Conservation (phyloP, 2,888 invertebrate genomes). For the Ametastegia equiseti region DNA sequence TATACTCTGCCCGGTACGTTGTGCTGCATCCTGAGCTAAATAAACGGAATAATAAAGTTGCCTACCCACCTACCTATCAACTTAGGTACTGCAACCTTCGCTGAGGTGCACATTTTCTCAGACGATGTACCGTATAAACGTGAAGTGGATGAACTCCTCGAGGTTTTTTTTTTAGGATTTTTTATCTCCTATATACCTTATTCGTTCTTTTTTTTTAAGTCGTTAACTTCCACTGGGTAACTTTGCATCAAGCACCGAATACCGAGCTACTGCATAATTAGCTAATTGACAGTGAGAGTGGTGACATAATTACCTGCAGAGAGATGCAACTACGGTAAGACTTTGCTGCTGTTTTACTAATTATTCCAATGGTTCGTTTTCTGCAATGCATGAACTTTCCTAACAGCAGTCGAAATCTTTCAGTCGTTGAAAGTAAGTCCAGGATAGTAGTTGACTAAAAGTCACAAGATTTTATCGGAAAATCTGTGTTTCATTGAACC, state of each 20-base stretch:
- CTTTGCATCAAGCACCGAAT: no score
- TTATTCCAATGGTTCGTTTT: background rate
- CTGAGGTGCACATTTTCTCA: background rate
- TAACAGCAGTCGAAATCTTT: no score
- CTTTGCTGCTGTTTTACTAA: background rate
- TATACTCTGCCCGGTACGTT: background rate
- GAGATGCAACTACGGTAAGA: background rate
- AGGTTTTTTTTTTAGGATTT: background rate
- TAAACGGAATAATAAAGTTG: constrained; percentile 47
- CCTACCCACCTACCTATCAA: no score
- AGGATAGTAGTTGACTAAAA: no score
- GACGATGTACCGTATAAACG: constrained; percentile 15
- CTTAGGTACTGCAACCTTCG: background rate
- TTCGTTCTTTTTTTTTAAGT: background rate
- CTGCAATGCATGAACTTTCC: background rate
- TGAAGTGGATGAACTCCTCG: constrained; percentile 26
- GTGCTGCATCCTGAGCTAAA: constrained; percentile 26
- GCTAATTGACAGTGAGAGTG: background rate
- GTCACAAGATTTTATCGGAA: no score
- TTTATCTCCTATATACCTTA: background rate
- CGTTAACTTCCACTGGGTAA: background rate
- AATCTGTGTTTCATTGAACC: no score
- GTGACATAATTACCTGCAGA: background rate
- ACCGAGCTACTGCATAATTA: background rate
- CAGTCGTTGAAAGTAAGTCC: no score